Base-by-base conservation (phyloP, 2,797 vertebrate genomes). In the Crenichthys baileyi region DNA sequence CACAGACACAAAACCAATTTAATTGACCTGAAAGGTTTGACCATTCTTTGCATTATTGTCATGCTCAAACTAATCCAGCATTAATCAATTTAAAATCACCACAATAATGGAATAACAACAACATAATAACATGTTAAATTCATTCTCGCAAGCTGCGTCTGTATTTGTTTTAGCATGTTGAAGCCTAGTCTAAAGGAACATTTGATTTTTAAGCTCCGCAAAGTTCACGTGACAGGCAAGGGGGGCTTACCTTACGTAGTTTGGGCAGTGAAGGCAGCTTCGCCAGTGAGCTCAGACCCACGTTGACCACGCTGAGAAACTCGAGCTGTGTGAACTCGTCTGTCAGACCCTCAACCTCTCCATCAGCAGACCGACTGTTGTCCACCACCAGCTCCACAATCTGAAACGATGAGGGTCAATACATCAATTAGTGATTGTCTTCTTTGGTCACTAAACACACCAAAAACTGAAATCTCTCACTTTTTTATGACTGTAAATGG, bases 281-380 rank as follows among this genome's bases (percentile, higher is more conserved):
- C 67, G 96, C 95, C 93, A 99, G 83, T 0, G 97, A 98, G 4
- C 94, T 96, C 81, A 99, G 94, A 50, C 97, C 97, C 3, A 98
- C 96, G 0, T 97, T 98, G 89, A 97, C 96, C 97, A 98, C 97
- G 85, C 97, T 98, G 85, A 99, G 97, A 51, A 98, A 98, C 93
- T 98, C 96, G 0, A 99, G 94, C 78, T 97, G 96, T 77, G 96
- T 96, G 72, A 97, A 98, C 0, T 95, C 96, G 1, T 98, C 97
- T 0, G 95, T 97, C 83, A 99, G 94, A 1, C 98, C 98, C 73
- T 98, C 97, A 0, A 99, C 97, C 82, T 98, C 97, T 0, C 98
- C 97, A 7, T 97, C 97, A 70, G 96, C 96, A 65, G 97, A 97
- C 16, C 95, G 96, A 77, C 97, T 98, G 93, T 98, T 99, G 77